These are phyloP conservation scores for Nesoenas mayeri DNA, from an alignment of 2,113 vertebrate species.

Conservation along the genomic window DNA sequence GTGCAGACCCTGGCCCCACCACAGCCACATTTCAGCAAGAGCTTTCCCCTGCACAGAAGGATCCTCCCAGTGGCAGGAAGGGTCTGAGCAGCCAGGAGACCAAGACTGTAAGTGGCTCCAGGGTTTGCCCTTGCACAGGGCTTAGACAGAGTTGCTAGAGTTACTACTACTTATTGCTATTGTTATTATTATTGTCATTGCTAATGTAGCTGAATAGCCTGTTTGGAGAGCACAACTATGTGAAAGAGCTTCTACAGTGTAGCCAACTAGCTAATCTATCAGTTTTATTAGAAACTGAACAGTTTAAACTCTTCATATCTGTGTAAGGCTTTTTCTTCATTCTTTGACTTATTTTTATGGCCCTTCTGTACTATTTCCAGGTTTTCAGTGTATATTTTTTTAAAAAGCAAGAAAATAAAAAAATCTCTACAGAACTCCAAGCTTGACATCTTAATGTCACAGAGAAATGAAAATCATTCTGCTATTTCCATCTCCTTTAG, in stretches of 20 bases:
- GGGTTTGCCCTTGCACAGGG: neutral
- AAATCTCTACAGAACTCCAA: neutral
- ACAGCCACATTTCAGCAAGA: accelerated
- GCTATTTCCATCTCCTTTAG: neutral
- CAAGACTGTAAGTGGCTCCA: no score
- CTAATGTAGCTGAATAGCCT: neutral
- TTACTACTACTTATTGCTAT: neutral
- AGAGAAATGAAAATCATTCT: neutral
- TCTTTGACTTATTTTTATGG: neutral
- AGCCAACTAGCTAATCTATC: neutral
- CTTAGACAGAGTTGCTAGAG: neutral
- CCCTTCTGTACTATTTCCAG: neutral
- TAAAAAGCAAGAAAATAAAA: neutral
- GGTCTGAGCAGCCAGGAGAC: neutral
- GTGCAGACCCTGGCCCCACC: neutral
- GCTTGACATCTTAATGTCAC: neutral
- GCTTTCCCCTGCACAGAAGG: neutral
- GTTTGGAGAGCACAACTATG: neutral
- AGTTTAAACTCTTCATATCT: neutral
- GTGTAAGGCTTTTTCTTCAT: neutral
- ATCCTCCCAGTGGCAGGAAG: neutral
- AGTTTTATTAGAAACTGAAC: neutral
- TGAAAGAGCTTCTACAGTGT: neutral
- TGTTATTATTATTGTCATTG: neutral
- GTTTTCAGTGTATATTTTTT: neutral